Percentiles rank a stretch among this genome's conserved stretches.
These are phyloP conservation scores for Mimachlamys varia DNA, from an alignment of 2,888 invertebrate genomes.

Conservation along the genomic window DNA sequence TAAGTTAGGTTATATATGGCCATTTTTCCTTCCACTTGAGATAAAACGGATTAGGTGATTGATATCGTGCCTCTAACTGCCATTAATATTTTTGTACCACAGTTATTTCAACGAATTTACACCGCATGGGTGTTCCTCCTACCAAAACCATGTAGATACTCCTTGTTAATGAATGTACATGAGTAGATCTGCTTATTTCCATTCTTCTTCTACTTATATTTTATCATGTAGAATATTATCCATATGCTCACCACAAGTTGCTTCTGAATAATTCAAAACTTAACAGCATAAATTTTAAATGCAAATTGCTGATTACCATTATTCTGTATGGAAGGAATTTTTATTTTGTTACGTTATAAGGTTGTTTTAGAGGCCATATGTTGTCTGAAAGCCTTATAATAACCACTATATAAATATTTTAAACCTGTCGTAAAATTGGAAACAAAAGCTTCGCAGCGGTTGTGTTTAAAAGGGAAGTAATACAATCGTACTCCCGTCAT, in stretches of 20 bases:
- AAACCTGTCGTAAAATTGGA: background rate
- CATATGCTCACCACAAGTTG: background rate
- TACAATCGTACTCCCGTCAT: background rate
- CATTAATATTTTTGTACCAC: background rate
- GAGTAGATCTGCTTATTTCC: background rate
- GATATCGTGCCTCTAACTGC: background rate
- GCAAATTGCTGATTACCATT: constrained; percentile 2
- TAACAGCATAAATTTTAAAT: background rate
- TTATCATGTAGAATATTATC: background rate
- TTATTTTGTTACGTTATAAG: background rate
- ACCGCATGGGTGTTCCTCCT: background rate
- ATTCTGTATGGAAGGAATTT: background rate
- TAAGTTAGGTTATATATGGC: background rate
- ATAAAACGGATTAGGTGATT: background rate
- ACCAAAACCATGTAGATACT: background rate
- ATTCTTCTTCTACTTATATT: background rate
- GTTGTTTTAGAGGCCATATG: background rate
- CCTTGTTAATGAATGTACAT: background rate
- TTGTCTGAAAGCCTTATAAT: background rate
- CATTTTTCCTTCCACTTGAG: background rate
- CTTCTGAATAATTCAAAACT: background rate
- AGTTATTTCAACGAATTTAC: background rate
- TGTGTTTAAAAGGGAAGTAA: background rate
- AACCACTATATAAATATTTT: background rate
- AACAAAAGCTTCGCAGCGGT: background rate